phyloP scores from a whole-genome alignment of 1,140 invertebrate genomes.

The Alviniconcha marisindica region DNA sequence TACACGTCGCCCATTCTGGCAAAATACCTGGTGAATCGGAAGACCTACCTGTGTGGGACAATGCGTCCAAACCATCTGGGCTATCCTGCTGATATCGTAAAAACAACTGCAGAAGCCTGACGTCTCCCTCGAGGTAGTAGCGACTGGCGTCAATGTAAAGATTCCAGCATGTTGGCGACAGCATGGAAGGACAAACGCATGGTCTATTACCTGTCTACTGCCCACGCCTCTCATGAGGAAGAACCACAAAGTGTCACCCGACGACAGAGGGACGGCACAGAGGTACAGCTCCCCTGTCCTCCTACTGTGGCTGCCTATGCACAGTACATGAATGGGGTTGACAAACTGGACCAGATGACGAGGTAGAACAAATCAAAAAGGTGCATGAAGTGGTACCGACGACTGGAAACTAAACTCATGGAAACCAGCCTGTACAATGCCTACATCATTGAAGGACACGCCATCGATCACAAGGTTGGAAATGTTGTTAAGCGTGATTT shows the following conservation, averaged over 20 bases:
- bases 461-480: conserved; percentile 11
- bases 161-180: conserved; percentile 41
- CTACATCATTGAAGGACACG: conserved; percentile 26
- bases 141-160: neutral
- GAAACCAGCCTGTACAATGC: conserved; percentile 37
- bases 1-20: conserved; percentile 71
- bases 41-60: conserved; percentile 57
- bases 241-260: conserved; percentile 19
- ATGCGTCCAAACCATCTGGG: conserved; percentile 43
- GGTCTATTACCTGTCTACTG: conserved; percentile 40
- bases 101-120: neutral
- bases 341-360: conserved; percentile 42
- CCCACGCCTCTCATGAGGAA: conserved; percentile 21
- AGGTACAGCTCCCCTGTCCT: conserved; percentile 28
- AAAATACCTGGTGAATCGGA: conserved; percentile 62
- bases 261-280: conserved; percentile 50
- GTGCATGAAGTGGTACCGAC: conserved; percentile 29
- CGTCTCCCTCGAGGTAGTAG: neutral
- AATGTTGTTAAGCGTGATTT: conserved; percentile 28
- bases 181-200: conserved; percentile 48
- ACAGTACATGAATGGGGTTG: conserved; percentile 48
- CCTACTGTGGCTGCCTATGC: conserved; percentile 35
- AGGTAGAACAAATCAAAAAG: conserved; percentile 25
- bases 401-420: conserved; percentile 37
- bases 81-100: conserved; percentile 32